These are phyloP conservation scores for Climacteris rufus DNA, from an alignment of 2,113 vertebrate genomes.

Conservation along the genomic window DNA sequence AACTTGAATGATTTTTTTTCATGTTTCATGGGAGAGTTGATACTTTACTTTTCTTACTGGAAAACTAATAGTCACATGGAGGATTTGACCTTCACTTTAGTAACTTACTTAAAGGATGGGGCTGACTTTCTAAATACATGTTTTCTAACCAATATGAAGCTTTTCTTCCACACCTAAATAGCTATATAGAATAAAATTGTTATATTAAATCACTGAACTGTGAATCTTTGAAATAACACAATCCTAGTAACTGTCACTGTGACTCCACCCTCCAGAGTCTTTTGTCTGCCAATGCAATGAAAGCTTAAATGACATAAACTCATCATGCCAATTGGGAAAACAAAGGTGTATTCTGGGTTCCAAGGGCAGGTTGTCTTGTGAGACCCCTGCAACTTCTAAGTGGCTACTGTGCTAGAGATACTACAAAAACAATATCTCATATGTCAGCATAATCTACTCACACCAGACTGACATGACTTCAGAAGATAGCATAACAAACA, in stretches of 20 bases:
- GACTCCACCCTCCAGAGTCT: background rate
- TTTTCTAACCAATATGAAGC: background rate
- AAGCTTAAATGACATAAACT: background rate
- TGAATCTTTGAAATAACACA: background rate
- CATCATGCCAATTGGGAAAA: background rate
- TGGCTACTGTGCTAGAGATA: background rate
- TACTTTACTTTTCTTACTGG: background rate
- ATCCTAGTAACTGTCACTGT: background rate
- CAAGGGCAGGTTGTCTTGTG: background rate
- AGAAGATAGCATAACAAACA: background rate
- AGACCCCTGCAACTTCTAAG: background rate
- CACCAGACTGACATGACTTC: background rate
- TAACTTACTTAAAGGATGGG: background rate
- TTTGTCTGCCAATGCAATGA: background rate
- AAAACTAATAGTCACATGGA: background rate
- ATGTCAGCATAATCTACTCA: background rate
- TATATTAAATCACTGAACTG: background rate
- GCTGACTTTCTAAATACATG: background rate
- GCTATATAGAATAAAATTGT: background rate
- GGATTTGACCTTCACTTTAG: background rate
- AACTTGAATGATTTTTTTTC: background rate
- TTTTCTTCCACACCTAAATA: background rate
- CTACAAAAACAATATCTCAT: background rate
- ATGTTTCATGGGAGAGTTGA: background rate
- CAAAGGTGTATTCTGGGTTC: background rate